phyloP scores from a whole-genome alignment of 2,113 vertebrate species.

The Dipodomys ordii region DNA sequence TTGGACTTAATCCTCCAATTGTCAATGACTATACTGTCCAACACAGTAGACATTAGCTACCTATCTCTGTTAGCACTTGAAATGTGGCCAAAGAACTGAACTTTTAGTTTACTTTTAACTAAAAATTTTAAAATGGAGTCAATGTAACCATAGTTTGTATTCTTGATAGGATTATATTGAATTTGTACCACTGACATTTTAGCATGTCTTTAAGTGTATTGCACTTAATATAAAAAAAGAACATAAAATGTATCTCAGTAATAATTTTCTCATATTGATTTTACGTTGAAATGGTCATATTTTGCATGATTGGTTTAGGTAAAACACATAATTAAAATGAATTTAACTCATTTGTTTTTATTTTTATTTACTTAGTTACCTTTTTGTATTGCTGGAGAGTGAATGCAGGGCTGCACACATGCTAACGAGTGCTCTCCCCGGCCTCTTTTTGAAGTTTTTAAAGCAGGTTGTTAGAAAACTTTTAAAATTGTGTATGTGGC shows the following conservation, averaged over 20 bases:
- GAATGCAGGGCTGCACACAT: not conserved
- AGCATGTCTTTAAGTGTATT: not conserved
- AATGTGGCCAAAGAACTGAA: not conserved
- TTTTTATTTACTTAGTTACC: not conserved
- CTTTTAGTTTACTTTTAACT: not conserved
- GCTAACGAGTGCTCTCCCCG: not conserved
- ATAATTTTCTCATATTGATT: not conserved
- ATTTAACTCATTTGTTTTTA: conserved; percentile 34
- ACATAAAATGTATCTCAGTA: not conserved
- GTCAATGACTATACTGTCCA: not conserved
- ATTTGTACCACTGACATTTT: not conserved
- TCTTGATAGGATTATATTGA: not conserved
- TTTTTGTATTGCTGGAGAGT: not conserved
- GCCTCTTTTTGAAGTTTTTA: not conserved
- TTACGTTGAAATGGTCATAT: not conserved
- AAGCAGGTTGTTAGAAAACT: not conserved
- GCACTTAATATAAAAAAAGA: not conserved
- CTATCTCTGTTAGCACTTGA: not conserved
- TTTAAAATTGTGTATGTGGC: too few species aligned
- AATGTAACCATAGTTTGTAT: not conserved
- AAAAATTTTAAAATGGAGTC: not conserved
- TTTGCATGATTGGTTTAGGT: not conserved
- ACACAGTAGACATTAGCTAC: not conserved
- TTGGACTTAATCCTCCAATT: not conserved
- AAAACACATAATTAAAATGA: conserved; percentile 19